Evolutionary conservation across 2,113 vertebrate genomes (phyloP).

Genomic region (Ibidorhyncha struthersii): DNA sequence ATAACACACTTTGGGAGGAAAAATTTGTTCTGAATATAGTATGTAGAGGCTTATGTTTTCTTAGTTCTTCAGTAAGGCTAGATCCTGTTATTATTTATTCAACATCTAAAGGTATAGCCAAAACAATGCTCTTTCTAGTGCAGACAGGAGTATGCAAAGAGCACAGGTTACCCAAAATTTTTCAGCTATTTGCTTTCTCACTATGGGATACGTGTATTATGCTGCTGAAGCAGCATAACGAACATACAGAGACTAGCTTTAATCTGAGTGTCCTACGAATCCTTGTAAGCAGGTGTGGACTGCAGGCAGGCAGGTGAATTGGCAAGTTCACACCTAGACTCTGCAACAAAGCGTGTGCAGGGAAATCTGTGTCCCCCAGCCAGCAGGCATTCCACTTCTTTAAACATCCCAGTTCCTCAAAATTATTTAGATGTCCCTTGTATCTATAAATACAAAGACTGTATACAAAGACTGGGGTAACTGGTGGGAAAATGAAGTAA

Average conservation of each 20-base stretch:
- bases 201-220: background rate
- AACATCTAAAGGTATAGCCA: background rate
- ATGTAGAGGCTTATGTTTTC: background rate
- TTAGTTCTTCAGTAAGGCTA: background rate
- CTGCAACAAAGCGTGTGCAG: background rate
- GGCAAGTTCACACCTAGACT: background rate
- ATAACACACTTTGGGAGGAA: background rate
- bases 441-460: background rate
- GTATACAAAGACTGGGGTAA: background rate
- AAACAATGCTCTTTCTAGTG: rapidly evolving
- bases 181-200: background rate
- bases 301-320: background rate
- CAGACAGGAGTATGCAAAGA: background rate
- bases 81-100: background rate
- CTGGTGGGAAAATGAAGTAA: background rate
- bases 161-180: background rate
- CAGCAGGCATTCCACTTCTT: background rate
- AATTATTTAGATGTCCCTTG: background rate
- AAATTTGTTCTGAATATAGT: background rate
- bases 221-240: background rate
- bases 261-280: background rate
- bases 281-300: background rate
- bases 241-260: background rate
- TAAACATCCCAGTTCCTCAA: background rate
- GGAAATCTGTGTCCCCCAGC: background rate